Evolutionary conservation across 2,888 invertebrate species (phyloP).

Genomic region (Dexiosoma caninum): DNA sequence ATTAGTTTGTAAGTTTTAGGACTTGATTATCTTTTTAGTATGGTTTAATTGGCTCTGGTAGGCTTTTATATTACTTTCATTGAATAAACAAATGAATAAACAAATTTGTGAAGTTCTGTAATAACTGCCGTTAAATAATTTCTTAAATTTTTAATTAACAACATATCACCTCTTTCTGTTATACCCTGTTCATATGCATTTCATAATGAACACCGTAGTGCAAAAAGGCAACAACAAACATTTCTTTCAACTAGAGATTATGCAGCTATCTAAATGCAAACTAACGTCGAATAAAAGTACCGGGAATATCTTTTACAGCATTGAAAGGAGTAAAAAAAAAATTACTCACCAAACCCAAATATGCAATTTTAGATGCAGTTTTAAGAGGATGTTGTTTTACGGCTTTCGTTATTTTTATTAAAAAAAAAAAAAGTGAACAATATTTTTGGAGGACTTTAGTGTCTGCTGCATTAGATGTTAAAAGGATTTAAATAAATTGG

Average conservation of each 20-base stretch:
- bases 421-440: background rate
- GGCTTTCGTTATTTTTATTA: background rate
- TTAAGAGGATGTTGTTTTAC: background rate
- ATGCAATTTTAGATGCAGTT: background rate
- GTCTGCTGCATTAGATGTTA: slow-evolving; percentile 18
- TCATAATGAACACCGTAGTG: background rate
- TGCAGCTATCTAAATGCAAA: background rate
- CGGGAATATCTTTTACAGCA: background rate
- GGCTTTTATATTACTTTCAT: too few relatives aligned
- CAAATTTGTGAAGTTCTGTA: too few relatives aligned
- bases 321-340: too few relatives aligned
- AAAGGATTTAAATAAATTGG: slow-evolving; percentile 9
- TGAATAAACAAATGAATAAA: too few relatives aligned
- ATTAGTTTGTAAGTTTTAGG: too few relatives aligned
- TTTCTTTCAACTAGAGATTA: slow-evolving; percentile 3
- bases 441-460: background rate
- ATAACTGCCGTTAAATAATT: too few relatives aligned
- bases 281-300: background rate
- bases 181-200: background rate
- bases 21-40: too few relatives aligned
- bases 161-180: too few relatives aligned
- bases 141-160: too few relatives aligned
- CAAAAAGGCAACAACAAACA: background rate
- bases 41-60: too few relatives aligned
- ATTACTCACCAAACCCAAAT: background rate